Conservation (phyloP, 1,140 invertebrate species). For the Carposina sasakii region DNA sequence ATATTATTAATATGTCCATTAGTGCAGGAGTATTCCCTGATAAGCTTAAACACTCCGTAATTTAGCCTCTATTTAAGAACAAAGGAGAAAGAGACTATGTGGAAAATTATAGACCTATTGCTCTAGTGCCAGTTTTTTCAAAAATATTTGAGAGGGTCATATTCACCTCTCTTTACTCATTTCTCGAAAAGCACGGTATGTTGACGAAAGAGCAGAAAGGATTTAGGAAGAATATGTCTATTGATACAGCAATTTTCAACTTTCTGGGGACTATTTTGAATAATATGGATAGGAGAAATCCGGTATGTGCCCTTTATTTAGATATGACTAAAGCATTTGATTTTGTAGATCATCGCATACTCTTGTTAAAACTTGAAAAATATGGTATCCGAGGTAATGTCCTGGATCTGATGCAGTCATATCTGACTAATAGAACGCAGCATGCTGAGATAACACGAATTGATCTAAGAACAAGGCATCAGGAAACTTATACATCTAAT, state of each 20-base stretch:
- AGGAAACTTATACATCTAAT: neutral
- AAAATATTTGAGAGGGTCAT: neutral
- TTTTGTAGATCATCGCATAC: conserved; percentile 3
- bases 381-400: conserved; percentile 6
- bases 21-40: neutral
- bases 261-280: neutral
- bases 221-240: neutral
- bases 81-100: neutral
- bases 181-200: neutral
- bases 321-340: conserved; percentile 6
- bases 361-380: neutral
- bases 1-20: conserved; percentile 3
- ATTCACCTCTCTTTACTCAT: neutral
- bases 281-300: neutral
- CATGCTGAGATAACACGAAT: neutral
- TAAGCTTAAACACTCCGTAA: too few species aligned
- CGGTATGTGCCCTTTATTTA: neutral
- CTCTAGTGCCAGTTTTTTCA: neutral
- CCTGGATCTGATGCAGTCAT: neutral
- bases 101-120: neutral
- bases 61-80: neutral
- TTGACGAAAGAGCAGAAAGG: neutral
- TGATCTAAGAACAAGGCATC: neutral
- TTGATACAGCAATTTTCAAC: neutral
- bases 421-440: conserved; percentile 3